A percentile compares a stretch with the other conserved stretches of the same genome.
phyloP scores from a whole-genome alignment of 2,797 vertebrate species.

The Ciconia nigra region DNA sequence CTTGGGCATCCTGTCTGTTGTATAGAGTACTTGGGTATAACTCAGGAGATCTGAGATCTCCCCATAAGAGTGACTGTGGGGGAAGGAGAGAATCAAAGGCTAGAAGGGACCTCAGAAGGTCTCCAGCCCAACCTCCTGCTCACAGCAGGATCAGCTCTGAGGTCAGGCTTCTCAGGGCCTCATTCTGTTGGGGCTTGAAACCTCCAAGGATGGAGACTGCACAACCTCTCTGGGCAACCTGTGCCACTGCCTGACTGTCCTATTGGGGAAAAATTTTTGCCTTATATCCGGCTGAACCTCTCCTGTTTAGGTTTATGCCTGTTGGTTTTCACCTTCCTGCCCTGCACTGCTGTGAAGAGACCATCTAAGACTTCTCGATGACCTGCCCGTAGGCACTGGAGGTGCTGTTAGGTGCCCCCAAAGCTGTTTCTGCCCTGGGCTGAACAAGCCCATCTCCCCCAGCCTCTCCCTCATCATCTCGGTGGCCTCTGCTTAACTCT shows the following conservation, averaged over 20 bases:
- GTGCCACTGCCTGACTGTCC: background rate
- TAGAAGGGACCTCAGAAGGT: background rate
- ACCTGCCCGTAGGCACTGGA: background rate
- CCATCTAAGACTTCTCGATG: background rate
- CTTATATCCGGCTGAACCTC: background rate
- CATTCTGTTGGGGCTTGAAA: background rate
- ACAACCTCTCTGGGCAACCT: background rate
- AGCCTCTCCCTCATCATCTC: background rate
- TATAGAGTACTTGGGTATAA: background rate
- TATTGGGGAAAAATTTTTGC: fast-evolving
- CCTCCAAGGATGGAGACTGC: background rate
- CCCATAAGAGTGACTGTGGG: fast-evolving
- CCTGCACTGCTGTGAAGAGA: background rate
- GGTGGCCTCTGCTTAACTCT: background rate
- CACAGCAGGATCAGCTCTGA: background rate
- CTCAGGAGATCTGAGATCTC: fast-evolving
- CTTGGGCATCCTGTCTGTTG: background rate
- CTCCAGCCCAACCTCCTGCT: background rate
- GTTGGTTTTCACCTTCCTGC: background rate
- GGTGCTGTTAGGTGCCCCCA: background rate
- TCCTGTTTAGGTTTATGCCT: background rate
- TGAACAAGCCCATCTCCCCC: background rate
- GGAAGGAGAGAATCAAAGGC: background rate
- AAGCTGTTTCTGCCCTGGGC: background rate
- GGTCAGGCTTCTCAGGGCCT: background rate